These are phyloP conservation scores for Ophioninae sp. DNA, from an alignment of 2,888 invertebrate species.

Conservation along the genomic window DNA sequence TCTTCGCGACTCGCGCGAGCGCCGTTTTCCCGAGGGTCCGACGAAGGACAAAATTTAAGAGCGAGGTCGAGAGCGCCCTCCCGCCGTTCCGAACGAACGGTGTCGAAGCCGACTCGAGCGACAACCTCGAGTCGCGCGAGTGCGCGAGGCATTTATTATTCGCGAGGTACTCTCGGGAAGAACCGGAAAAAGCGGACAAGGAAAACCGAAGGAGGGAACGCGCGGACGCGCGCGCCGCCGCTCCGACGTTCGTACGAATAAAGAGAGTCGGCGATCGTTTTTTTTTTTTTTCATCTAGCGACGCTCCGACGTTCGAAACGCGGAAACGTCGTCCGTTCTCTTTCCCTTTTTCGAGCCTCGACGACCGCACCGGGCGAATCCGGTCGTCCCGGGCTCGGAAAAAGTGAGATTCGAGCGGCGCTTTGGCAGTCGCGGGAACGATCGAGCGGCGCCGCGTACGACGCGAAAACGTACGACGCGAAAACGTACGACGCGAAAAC, in stretches of 20 bases:
- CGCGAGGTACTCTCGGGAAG: constrained; percentile 1
- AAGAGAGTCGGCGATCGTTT: background rate
- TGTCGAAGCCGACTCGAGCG: constrained; percentile 33
- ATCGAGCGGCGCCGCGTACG: too few relatives aligned
- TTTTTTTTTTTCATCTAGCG: too few relatives aligned
- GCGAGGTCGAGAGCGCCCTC: too few relatives aligned
- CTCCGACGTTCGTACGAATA: background rate
- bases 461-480: too few relatives aligned
- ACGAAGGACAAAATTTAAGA: constrained; percentile 58
- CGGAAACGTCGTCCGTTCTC: too few relatives aligned
- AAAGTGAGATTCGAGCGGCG: too few relatives aligned
- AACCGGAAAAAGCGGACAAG: background rate
- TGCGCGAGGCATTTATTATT: constrained; percentile 35
- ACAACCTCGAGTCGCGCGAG: constrained; percentile 20
- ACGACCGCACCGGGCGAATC: too few relatives aligned
- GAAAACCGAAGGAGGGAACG: background rate
- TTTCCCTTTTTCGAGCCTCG: too few relatives aligned
- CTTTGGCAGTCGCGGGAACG: too few relatives aligned
- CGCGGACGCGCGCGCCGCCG: background rate
- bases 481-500: too few relatives aligned
- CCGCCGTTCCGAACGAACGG: constrained; percentile 1
- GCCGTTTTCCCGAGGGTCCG: constrained; percentile 4
- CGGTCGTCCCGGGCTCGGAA: too few relatives aligned
- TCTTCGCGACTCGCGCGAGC: constrained; percentile 3
- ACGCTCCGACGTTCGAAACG: too few relatives aligned